Evolutionary conservation across 1,140 invertebrate species (phyloP), one percentile per base, ranked within the genome.

Genomic region (Episyrphus balteatus): DNA sequence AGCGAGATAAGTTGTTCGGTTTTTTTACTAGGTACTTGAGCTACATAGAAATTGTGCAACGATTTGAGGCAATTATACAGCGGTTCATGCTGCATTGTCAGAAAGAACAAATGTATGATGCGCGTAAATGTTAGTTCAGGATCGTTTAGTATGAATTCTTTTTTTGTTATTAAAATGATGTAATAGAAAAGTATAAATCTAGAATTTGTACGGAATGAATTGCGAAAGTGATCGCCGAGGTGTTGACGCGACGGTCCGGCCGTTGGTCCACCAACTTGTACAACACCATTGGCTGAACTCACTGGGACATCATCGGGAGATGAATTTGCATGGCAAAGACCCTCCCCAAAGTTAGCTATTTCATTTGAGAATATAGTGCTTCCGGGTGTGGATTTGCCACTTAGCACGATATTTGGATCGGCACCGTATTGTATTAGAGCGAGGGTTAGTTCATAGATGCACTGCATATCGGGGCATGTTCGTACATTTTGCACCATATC

Each of bases 401-500:
- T 74, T 47, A 79, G 67, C 32, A 70, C 73, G 17, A 78, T 68
- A 58, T 81, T 79, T 3, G 79, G 76, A 70, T 82, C 75, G 31
- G 79, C 79, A 32, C 79, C 80, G 51, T 80, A 80, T 55, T 81
- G 78, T 44, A 83, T 73, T 9, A 84, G 70, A 10, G 79, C 82
- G 34, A 80, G 58, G 5, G 77, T 80, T 21, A 85, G 66, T 57
- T 83, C 78, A 57, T 84, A 80, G 31, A 85, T 76, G 61, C 81
- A 79, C 48, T 79, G 70, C 53, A 85, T 73, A 52, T 85, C 82
- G 26, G 55, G 52, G 39, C 79, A 77, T 33, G 72, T 74, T 33
- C 81, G 69, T 11, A 82, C 79, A 63, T 80, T 80, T 52, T 79
- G 74, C 33, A 84, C 79, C 79, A 84, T 82, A 58, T 84, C 82